Evolutionary conservation across 92 coral and sea anemone genomes (phyloP).

Genomic region (Epizoanthus fatuus): DNA sequence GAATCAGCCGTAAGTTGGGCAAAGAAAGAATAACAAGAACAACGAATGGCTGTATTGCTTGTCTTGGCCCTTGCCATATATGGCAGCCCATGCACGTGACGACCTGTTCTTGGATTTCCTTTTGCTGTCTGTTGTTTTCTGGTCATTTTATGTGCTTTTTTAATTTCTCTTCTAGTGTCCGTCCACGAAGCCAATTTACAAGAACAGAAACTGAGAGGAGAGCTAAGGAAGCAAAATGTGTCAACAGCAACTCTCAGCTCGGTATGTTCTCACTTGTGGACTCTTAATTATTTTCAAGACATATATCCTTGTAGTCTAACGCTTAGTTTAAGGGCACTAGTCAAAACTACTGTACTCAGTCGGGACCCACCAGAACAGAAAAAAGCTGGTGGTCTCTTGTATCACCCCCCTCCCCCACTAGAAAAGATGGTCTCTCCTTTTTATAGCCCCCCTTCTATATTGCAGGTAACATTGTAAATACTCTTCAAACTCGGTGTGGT

Average conservation of each 20-base stretch:
- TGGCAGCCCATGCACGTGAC: neutral
- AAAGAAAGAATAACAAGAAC: neutral
- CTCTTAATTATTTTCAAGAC: neutral
- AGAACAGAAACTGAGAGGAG: slow-evolving; percentile 93
- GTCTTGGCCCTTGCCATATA: neutral
- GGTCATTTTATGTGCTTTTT: neutral
- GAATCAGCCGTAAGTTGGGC: neutral
- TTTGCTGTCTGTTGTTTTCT: too few relatives aligned
- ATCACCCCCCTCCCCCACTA: too few relatives aligned
- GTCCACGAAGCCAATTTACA: slow-evolving; percentile 97
- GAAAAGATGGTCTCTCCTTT: too few relatives aligned
- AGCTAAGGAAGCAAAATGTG: slow-evolving; percentile 90
- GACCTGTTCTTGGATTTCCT: too few relatives aligned
- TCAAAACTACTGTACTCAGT: too few relatives aligned
- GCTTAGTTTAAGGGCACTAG: slow-evolving; percentile 7
- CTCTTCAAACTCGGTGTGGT: too few relatives aligned
- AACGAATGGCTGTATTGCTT: too few relatives aligned
- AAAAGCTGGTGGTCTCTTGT: too few relatives aligned
- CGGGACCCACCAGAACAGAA: too few relatives aligned
- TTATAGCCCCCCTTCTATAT: too few relatives aligned
- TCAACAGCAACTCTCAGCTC: slow-evolving; percentile 77
- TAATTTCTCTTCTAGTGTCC: slow-evolving; percentile 71
- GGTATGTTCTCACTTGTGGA: slow-evolving; percentile 53
- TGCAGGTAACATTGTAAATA: too few relatives aligned
- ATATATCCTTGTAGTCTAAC: neutral